Evolutionary conservation across 2,888 invertebrate species (phyloP).

Genomic region (Patella depressa): DNA sequence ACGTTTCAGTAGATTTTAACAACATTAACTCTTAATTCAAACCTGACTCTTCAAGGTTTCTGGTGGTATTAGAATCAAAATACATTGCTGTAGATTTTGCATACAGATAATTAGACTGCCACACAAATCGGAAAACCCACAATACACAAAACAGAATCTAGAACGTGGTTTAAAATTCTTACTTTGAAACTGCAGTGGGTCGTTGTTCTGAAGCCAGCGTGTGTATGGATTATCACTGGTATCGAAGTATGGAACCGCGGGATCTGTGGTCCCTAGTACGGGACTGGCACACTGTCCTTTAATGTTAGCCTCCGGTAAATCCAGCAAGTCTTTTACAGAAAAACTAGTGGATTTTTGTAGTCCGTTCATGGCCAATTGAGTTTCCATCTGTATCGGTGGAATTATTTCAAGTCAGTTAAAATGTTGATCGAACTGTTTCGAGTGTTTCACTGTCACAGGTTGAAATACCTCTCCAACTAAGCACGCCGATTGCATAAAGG

Average conservation of each 20-base stretch:
- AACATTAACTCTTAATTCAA: too few species aligned
- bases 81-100: too few species aligned
- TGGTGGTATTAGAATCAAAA: too few species aligned
- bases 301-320: slow-evolving; percentile 78
- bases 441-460: slow-evolving; percentile 8
- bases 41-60: too few species aligned
- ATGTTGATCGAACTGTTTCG: slow-evolving; percentile 5
- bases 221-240: slow-evolving; percentile 74
- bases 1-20: too few species aligned
- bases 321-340: slow-evolving; percentile 93
- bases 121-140: too few species aligned
- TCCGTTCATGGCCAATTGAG: slow-evolving; percentile 75
- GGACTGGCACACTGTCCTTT: slow-evolving; percentile 35
- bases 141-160: background rate
- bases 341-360: slow-evolving; percentile 86
- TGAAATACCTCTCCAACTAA: slow-evolving; percentile 6
- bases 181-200: slow-evolving; percentile 63
- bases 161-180: slow-evolving; percentile 35
- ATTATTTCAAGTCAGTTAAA: slow-evolving; percentile 5
- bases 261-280: slow-evolving; percentile 38
- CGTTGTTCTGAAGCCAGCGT: slow-evolving; percentile 69
- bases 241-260: slow-evolving; percentile 51
- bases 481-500: slow-evolving; percentile 10
- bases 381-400: slow-evolving; percentile 48
- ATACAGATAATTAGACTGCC: too few species aligned